Base-by-base conservation (phyloP, 2,113 vertebrate genomes). In the Thomomys bottae region DNA sequence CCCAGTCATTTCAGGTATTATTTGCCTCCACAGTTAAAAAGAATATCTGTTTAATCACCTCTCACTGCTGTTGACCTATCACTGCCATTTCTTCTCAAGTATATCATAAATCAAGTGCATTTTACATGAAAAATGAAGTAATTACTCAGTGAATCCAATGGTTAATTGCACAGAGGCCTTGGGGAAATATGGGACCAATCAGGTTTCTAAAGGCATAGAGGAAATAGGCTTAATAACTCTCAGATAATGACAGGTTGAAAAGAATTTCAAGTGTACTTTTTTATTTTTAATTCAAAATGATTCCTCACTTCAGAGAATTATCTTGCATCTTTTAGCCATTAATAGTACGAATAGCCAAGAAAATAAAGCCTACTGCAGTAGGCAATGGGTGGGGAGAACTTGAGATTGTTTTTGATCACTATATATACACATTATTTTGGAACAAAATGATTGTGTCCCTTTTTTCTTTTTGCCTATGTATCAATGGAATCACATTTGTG, bases 41-140 rank as follows among this genome's bases (percentile, higher is more conserved):
- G 86, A 93, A 59, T 96, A 95, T 96, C 90, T 92, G 94, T 96
- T 95, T 98, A 97, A 97, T 98, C 97, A 98, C 72, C 92, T 97
- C 91, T 97, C 97, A 98, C 96, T 97, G 97, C 89, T 97, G 97
- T 95, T 98, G 98, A 98, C 97, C 98, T 97, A 92, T 96, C 96
- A 94, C 95, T 98, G 96, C 96, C 97, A 97, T 98, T 97, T 97
- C 83, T 94, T 97, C 94, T 97, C 97, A 96, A 97, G 90, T 95
- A 97, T 94, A 97, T 97, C 98, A 98, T 98, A 98, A 98, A 98
- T 98, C 98, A 98, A 98, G 97, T 88, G 73, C 94, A 96, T 98
- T 98, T 98, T 97, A 98, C 97, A 98, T 98, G 97, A 98, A 98
- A 98, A 99, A 98, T 98, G 97, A 98, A 98, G 98, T 98, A 98